These are phyloP conservation scores for Charina bottae DNA, from an alignment of 2,113 vertebrate species.

Conservation along the genomic window DNA sequence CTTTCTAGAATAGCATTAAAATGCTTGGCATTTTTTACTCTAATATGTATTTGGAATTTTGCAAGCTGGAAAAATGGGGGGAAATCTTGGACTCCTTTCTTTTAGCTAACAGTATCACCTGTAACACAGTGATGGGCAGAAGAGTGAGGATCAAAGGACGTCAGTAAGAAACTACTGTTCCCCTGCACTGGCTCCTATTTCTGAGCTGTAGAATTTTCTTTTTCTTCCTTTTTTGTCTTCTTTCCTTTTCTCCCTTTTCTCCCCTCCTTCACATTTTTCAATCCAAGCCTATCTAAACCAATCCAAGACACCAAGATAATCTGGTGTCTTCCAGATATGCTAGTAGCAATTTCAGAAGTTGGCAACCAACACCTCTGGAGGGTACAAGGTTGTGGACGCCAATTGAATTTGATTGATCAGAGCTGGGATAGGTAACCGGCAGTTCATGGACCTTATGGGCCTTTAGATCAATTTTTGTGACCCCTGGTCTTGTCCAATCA, in stretches of 20 bases:
- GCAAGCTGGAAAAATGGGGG: background rate
- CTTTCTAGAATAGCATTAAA: background rate
- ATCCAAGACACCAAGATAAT: background rate
- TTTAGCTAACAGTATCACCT: background rate
- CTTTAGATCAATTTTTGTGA: background rate
- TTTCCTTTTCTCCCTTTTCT: background rate
- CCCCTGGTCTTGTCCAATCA: background rate
- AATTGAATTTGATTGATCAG: background rate
- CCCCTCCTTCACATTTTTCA: background rate
- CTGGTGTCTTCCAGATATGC: background rate
- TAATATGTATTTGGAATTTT: background rate
- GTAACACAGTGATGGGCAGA: background rate
- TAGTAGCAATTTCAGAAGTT: background rate
- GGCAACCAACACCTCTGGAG: background rate
- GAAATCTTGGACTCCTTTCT: background rate
- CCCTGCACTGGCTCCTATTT: background rate
- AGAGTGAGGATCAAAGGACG: background rate
- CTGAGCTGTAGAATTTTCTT: background rate
- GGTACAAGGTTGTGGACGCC: background rate
- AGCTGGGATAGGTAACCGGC: background rate
- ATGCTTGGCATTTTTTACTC: background rate
- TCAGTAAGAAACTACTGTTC: too few species aligned
- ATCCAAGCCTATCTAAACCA: background rate
- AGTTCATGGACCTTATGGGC: background rate
- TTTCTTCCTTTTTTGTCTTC: background rate